Conservation (phyloP, 2,797 vertebrate genomes). For the Pseudochaenichthys georgianus region DNA sequence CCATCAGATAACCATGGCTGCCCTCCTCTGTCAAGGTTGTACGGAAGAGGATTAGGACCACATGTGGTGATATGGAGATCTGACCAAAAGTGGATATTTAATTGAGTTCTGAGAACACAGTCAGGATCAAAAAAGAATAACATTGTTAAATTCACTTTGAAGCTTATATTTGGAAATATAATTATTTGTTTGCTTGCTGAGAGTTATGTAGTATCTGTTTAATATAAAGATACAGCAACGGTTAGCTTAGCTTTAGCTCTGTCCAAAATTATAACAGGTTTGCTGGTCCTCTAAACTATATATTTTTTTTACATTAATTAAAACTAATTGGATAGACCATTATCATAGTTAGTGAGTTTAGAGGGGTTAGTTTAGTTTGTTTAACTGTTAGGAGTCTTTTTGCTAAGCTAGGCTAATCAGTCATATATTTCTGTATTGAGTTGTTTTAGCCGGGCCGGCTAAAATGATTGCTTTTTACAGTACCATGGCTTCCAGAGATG, state of each 20-base stretch:
- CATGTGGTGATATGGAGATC: too few species aligned
- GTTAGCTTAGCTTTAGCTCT: background rate
- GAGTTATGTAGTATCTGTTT: background rate
- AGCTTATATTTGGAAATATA: background rate
- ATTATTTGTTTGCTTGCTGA: background rate
- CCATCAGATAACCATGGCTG: conserved; percentile 52
- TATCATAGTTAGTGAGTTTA: background rate
- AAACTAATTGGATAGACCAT: background rate
- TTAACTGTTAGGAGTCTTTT: background rate
- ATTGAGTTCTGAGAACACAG: too few species aligned
- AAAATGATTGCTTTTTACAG: too few species aligned
- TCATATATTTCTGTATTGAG: background rate
- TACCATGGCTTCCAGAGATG: too few species aligned
- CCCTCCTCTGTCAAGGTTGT: conserved; percentile 62
- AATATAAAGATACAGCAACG: too few species aligned
- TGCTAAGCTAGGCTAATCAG: background rate
- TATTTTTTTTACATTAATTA: background rate
- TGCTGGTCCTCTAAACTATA: background rate
- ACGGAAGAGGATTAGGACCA: too few species aligned
- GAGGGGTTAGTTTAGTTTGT: background rate
- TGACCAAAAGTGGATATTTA: background rate
- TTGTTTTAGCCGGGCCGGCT: too few species aligned
- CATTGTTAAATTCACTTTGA: too few species aligned
- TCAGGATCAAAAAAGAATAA: too few species aligned
- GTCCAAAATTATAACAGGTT: background rate